These are phyloP conservation scores for Crepidodera aurea DNA, from an alignment of 2,888 invertebrate species.

Conservation along the genomic window DNA sequence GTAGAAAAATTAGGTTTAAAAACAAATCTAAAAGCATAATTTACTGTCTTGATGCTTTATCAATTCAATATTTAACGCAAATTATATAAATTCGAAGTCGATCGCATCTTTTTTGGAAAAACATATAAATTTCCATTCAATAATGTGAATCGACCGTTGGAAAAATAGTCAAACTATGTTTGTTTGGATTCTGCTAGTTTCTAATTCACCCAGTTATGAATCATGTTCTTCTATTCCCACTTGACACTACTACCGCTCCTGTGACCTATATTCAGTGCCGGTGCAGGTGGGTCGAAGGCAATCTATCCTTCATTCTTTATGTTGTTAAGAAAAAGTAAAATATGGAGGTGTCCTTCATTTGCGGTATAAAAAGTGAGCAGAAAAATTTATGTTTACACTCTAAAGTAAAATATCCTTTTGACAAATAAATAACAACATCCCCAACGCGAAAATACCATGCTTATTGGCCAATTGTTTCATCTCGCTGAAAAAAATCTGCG, in stretches of 20 bases:
- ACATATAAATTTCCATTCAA: constrained; percentile 2
- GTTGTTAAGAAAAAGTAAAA: background rate
- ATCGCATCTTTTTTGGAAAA: background rate
- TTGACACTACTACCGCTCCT: background rate
- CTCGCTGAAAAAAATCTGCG: too few relatives aligned
- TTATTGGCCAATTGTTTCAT: too few relatives aligned
- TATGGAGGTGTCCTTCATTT: background rate
- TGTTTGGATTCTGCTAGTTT: background rate
- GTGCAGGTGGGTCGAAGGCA: background rate
- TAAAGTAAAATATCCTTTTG: too few relatives aligned
- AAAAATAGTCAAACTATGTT: background rate
- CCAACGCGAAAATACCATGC: too few relatives aligned
- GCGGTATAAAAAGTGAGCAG: too few relatives aligned
- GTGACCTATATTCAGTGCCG: background rate
- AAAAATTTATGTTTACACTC: too few relatives aligned
- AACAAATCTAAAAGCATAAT: too few relatives aligned
- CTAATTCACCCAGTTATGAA: background rate
- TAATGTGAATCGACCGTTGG: background rate
- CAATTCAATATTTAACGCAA: too few relatives aligned
- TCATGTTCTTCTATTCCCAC: background rate
- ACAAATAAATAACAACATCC: too few relatives aligned
- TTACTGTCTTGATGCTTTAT: too few relatives aligned
- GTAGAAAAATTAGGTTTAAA: too few relatives aligned
- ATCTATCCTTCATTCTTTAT: background rate
- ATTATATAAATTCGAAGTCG: background rate